A percentile compares a stretch with the other conserved stretches of the same genome.
Evolutionary conservation across 2,888 invertebrate species (phyloP).

Genomic region (Oscheius sp.): DNA sequence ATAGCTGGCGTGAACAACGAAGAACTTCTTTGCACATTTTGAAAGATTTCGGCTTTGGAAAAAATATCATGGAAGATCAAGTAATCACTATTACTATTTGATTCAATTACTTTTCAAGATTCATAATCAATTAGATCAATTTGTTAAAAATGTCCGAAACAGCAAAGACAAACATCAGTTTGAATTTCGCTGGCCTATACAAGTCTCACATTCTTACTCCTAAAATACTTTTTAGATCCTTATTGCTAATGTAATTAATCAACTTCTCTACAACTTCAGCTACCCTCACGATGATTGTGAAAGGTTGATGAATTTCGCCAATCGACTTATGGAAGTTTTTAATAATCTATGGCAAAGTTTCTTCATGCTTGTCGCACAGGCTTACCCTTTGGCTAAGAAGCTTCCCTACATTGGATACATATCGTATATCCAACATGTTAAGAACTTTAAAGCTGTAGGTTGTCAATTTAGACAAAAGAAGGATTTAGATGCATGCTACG

Average conservation of each 20-base stretch:
- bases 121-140: conserved; percentile 27
- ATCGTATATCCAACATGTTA: conserved; percentile 3
- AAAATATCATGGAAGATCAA: conserved; percentile 47
- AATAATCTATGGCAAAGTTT: neutral
- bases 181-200: conserved; percentile 42
- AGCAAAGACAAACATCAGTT: conserved; percentile 20
- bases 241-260: conserved; percentile 56
- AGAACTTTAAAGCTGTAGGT: neutral
- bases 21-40: conserved; percentile 46
- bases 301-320: conserved; percentile 40
- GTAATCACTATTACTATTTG: too few relatives aligned
- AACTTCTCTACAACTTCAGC: conserved; percentile 49
- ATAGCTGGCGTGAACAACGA: conserved; percentile 50
- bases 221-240: conserved; percentile 35
- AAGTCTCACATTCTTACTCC: conserved; percentile 40
- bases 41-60: conserved; percentile 50
- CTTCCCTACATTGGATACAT: conserved; percentile 37
- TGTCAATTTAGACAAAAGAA: too few relatives aligned
- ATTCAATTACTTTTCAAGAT: neutral
- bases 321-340: neutral
- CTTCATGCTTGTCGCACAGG: conserved; percentile 1
- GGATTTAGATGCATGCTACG: too few relatives aligned
- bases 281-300: conserved; percentile 36
- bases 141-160: conserved; percentile 5
- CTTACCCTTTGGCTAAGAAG: conserved; percentile 33